These are phyloP conservation scores for Venustaconcha ellipsiformis DNA, from an alignment of 1,140 invertebrate species.

Conservation along the genomic window DNA sequence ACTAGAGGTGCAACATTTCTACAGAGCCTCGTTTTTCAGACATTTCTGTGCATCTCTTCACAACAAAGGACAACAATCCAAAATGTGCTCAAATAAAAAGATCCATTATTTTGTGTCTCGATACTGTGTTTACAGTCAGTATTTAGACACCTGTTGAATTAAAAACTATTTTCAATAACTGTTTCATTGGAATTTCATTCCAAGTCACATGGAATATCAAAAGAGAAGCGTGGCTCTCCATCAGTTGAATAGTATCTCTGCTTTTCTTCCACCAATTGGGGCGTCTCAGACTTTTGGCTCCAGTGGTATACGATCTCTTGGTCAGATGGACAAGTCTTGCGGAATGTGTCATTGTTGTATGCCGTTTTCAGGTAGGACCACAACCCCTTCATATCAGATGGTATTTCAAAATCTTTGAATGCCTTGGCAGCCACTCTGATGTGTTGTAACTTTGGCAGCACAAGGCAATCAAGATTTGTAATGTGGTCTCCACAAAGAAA, in stretches of 20 bases:
- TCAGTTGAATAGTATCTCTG: slow-evolving; percentile 56
- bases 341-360: slow-evolving; percentile 74
- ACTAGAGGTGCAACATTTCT: too few relatives aligned
- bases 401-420: slow-evolving; percentile 74
- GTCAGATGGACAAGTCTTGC: slow-evolving; percentile 75
- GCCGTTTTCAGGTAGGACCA: slow-evolving; percentile 76
- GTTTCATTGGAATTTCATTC: not conserved
- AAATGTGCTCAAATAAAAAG: too few relatives aligned
- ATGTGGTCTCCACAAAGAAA: slow-evolving; percentile 71
- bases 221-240: slow-evolving; percentile 47
- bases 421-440: slow-evolving; percentile 73
- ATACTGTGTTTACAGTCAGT: too few relatives aligned
- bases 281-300: slow-evolving; percentile 71
- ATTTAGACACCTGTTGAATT: too few relatives aligned
- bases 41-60: too few relatives aligned
- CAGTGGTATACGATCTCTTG: slow-evolving; percentile 76
- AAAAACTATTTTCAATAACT: too few relatives aligned
- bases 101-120: too few relatives aligned
- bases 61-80: too few relatives aligned
- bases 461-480: slow-evolving; percentile 73
- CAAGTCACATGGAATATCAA: slow-evolving; percentile 36
- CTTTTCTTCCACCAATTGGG: slow-evolving; percentile 59
- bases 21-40: too few relatives aligned
- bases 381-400: slow-evolving; percentile 70
- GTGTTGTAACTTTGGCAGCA: slow-evolving; percentile 75